Evolutionary conservation across 2,113 vertebrate species (phyloP).

Genomic region (Parus major): DNA sequence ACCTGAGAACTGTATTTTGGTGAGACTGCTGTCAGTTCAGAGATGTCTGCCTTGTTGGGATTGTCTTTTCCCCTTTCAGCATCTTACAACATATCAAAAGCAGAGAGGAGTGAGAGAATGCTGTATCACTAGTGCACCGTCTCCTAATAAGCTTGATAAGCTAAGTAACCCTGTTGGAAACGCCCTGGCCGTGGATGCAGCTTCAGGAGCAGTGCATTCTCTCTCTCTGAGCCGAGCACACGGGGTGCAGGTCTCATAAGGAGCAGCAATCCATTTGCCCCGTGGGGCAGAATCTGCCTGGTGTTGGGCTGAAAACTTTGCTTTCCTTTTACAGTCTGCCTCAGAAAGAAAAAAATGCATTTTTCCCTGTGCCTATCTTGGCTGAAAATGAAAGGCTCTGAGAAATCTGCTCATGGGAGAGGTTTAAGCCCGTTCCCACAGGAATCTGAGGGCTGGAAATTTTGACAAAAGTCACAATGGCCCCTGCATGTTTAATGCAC

Average conservation of each 20-base stretch:
- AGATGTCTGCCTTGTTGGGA: neutral
- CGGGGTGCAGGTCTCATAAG: neutral
- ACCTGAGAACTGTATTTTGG: neutral
- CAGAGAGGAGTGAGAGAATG: neutral
- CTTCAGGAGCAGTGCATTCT: neutral
- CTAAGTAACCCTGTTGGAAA: neutral
- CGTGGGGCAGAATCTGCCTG: neutral
- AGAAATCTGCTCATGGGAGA: neutral
- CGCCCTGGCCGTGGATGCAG: neutral
- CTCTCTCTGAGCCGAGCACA: accelerated
- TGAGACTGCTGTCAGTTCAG: accelerated
- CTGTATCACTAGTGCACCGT: neutral
- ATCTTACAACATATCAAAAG: neutral
- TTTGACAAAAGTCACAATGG: neutral
- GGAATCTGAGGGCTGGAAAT: neutral
- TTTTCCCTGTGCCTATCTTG: neutral
- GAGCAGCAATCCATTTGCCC: accelerated
- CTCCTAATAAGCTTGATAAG: neutral
- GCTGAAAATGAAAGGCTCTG: neutral
- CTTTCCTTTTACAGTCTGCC: neutral
- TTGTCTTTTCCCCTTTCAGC: neutral
- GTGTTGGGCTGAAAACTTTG: neutral
- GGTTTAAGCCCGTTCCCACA: neutral
- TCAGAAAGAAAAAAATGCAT: neutral
- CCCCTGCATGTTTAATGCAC: neutral